Base-by-base conservation (phyloP, 2,888 invertebrate genomes). In the Callyntrura sp. region DNA sequence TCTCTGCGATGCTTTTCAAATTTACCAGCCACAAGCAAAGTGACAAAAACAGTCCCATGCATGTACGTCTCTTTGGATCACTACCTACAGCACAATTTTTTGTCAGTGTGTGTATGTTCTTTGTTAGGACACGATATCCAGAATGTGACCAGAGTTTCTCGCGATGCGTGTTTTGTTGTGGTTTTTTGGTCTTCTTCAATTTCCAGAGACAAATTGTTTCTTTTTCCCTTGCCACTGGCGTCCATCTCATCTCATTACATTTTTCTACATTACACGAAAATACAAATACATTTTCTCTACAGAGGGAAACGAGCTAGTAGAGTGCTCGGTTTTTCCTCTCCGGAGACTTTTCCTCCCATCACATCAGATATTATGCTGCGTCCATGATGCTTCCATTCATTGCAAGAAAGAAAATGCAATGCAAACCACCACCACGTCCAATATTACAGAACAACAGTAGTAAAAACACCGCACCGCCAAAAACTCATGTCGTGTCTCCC, bases 191-290 rank as follows among this genome's bases (percentile, higher is more conserved):
- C 70, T 23, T 70, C 12, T 70, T 70, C 43, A 43, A 45, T 70
- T 70, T 43, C 43, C n/a, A 25, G 17, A 70, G 70, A 70, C 70
- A 70, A 70, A 70, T 70, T 70, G 70, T 70, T 43, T 70, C 70
- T 70, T 70, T 70, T n/a, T 43, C 23, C 17, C 17, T 23, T n/a
- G 43, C 70, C 43, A 70, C 43, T 70, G 20, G 43, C 45, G 45
- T 76, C 76, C 45, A 45, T 76, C 51, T 76, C 76, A 76, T 51
- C 51, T 76, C 51, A 45, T 76, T 76, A 48, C 76, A 20, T 76
- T 76, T 76, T 76, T 51, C 23, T 48, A 12, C 48, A 23, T 76
- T 76, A 51, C 5, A 45, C 28, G n/a, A 68, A 43, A 35, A 48
- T 12, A 68, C 35, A 68, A 35, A n/a, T 11, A 25, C 14, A 25